Base-by-base conservation (phyloP, 2,888 invertebrate species). In the Ctenicera cuprea region DNA sequence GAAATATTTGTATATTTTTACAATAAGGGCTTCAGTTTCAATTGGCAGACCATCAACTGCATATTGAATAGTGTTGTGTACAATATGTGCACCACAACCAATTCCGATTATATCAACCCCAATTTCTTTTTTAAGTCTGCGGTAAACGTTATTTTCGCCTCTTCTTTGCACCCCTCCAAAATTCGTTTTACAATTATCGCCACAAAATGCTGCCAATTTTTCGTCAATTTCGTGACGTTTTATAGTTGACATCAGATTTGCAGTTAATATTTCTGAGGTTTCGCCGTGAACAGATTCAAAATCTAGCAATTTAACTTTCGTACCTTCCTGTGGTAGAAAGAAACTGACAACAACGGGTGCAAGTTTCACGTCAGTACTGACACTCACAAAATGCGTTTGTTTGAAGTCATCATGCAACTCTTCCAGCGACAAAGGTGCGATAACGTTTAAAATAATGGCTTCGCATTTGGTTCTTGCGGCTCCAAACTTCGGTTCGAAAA, bases 401-500 rank as follows among this genome's bases (percentile, higher is more conserved):
- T 52, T 18, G 33, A 75, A 69, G 33, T 72, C 69, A 41, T 38
- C 57, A 30, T 48, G 14, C 16, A 75, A 18, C 43, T 75, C 69
- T 52, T 75, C 73, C 4, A 16, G 18, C 18, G 62, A 12, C n/a
- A 69, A 41, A 20, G 75, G 73, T 9, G 61, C 65, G 12, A 75
- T 45, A 7, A 73, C 73, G 37, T 73, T 75, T 57, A 73, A 54
- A 52, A 73, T 30, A 37, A 75, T 61, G 1, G 73, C 75, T 59
- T 75, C 69, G 38, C 68, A 63, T 66, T 75, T 75, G 18, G 70
- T 73, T 65, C 48, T 48, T 45, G 30, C 75, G 9, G 37, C 11
- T 57, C 22, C 16, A 57, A 73, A 75, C 26, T 68, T 65, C 8
- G 20, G 30, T 33, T 61, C 65, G 37, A 66, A 74, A 30, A 74